Percentiles rank a stretch among this genome's conserved stretches.
Conservation (phyloP, 2,113 vertebrate genomes). For the Passer domesticus region DNA sequence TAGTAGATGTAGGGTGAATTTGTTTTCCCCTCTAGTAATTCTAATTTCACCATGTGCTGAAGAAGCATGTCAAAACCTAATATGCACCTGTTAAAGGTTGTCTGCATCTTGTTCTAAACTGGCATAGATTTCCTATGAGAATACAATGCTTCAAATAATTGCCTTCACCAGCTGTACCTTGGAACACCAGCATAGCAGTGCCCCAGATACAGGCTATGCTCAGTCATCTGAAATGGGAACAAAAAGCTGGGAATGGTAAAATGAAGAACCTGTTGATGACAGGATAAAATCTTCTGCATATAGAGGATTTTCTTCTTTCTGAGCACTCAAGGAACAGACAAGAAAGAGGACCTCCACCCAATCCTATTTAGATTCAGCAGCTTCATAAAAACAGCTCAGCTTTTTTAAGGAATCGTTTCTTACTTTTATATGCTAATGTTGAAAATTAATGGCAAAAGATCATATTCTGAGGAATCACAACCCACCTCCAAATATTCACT, state of each 20-base stretch:
- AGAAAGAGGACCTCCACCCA: background rate
- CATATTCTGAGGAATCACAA: background rate
- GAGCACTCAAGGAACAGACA: background rate
- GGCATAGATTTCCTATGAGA: constrained; percentile 14
- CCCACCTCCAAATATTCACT: background rate
- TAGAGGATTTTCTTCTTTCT: background rate
- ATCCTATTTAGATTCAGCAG: background rate
- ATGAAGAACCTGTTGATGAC: background rate
- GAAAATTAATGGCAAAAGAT: background rate
- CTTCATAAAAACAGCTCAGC: background rate
- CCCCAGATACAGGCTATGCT: background rate
- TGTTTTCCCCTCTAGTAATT: background rate
- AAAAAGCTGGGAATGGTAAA: background rate
- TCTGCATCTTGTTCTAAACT: background rate
- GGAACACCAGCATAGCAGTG: background rate
- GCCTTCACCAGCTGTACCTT: background rate
- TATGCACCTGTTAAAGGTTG: background rate
- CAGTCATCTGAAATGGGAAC: background rate
- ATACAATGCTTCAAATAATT: background rate
- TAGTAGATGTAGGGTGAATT: background rate
- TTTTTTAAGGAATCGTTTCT: background rate
- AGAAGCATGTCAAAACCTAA: background rate
- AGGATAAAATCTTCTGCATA: rapidly evolving
- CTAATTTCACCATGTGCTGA: background rate
- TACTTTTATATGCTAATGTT: background rate